A percentile compares a stretch with the other conserved stretches of the same genome.
Evolutionary conservation across 2,888 invertebrate species (phyloP).

Genomic region (Drosophila fulvimacula): DNA sequence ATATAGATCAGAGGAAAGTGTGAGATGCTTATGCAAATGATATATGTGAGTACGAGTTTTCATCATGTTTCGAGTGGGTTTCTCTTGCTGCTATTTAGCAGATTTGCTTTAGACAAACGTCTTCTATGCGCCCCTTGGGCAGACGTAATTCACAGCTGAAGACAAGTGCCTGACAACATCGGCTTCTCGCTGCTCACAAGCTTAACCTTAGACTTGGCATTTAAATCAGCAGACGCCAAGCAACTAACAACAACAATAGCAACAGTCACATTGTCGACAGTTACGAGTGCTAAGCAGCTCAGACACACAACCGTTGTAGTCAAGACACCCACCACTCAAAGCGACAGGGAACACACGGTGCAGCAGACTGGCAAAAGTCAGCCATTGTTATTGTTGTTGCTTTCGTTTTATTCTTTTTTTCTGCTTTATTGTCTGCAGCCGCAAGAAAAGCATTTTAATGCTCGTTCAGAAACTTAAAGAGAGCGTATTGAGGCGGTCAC

Average conservation of each 20-base stretch:
- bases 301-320: conserved; percentile 55
- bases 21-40: background rate
- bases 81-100: background rate
- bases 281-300: conserved; percentile 60
- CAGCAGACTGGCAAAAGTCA: conserved; percentile 52
- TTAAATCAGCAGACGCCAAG: conserved; percentile 27
- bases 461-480: background rate
- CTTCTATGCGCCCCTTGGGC: conserved; percentile 5
- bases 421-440: conserved; percentile 36
- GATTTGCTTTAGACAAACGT: background rate
- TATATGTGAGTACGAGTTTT: background rate
- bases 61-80: conserved; percentile 6
- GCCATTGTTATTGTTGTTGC: conserved; percentile 35
- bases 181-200: conserved; percentile 14
- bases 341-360: conserved; percentile 18
- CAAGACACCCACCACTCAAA: conserved; percentile 67
- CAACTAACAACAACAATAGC: conserved; percentile 28
- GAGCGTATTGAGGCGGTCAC: background rate
- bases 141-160: conserved; percentile 23
- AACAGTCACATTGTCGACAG: conserved; percentile 24
- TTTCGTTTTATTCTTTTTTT: conserved; percentile 21
- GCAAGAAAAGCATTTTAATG: conserved; percentile 47
- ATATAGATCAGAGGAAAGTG: background rate
- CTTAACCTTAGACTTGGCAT: conserved; percentile 15
- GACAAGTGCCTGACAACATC: conserved; percentile 27